phyloP scores from a whole-genome alignment of 2,797 vertebrate species.

The Diglossa cyanea region DNA sequence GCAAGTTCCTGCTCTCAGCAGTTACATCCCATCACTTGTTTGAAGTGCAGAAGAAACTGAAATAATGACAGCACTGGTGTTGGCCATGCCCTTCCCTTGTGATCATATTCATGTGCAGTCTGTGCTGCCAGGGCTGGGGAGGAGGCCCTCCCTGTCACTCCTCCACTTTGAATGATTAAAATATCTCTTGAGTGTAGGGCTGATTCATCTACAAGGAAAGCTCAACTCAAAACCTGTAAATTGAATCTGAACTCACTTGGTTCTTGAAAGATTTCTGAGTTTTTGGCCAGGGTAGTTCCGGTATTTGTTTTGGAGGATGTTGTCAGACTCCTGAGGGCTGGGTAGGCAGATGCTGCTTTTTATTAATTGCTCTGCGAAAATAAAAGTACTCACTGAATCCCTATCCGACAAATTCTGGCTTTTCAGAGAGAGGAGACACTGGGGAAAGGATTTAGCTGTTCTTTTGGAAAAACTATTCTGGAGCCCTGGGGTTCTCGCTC shows the following conservation, averaged over 20 bases:
- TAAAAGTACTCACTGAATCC: constrained; percentile 3
- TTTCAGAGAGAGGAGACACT: not conserved
- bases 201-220: not conserved
- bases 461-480: constrained; percentile 26
- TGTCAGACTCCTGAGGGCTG: constrained; percentile 16
- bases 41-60: not conserved
- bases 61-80: not conserved
- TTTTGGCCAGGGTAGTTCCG: not conserved
- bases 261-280: not conserved
- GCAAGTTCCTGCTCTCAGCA: not conserved
- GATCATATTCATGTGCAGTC: not conserved
- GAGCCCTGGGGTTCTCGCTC: not conserved
- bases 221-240: not conserved
- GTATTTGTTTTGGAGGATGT: constrained; percentile 44
- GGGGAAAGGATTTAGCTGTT: not conserved
- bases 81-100: not conserved
- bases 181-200: not conserved
- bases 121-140: fast-evolving
- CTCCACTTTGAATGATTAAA: not conserved
- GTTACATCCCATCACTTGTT: fast-evolving
- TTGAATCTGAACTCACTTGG: not conserved
- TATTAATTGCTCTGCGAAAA: constrained; percentile 34
- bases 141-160: not conserved
- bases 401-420: not conserved
- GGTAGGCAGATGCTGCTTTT: constrained; percentile 7